Percentiles rank a stretch among this genome's conserved stretches.
Evolutionary conservation across 2,113 vertebrate species (phyloP).

Genomic region (Nicator chloris): DNA sequence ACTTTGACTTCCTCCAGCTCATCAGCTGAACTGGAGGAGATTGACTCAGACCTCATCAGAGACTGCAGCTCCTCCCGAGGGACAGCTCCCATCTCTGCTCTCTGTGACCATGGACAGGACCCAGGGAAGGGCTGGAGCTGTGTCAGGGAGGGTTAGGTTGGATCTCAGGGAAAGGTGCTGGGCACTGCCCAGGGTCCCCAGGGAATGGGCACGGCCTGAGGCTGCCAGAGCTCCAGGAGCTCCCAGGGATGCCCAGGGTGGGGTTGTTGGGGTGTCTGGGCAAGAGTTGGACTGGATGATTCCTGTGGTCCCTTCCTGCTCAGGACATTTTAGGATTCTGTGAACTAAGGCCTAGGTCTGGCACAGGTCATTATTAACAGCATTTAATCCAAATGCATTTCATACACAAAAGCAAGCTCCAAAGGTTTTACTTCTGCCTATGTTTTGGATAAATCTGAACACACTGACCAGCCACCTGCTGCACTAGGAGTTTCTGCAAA

Average conservation of each 20-base stretch:
- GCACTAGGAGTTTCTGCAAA: fast-evolving
- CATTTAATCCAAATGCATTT: background rate
- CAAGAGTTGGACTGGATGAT: fast-evolving
- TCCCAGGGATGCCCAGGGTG: background rate
- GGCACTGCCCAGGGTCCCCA: background rate
- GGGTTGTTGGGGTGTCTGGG: background rate
- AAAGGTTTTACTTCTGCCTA: background rate
- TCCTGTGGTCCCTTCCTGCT: fast-evolving
- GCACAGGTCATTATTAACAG: background rate
- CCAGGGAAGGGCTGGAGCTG: fast-evolving
- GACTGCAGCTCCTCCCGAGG: background rate
- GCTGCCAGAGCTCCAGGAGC: background rate
- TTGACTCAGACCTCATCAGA: background rate
- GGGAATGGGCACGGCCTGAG: background rate
- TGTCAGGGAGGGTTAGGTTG: fast-evolving
- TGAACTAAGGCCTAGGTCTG: background rate
- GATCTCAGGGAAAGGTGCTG: fast-evolving
- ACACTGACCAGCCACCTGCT: background rate
- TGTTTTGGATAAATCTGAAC: background rate
- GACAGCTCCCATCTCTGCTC: background rate
- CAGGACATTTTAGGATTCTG: background rate
- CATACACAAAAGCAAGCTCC: background rate
- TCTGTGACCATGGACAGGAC: fast-evolving
- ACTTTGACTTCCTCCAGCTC: background rate
- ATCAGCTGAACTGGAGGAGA: background rate